These are phyloP conservation scores for Microctonus hyperodae DNA, from an alignment of 2,888 invertebrate genomes.

Conservation along the genomic window DNA sequence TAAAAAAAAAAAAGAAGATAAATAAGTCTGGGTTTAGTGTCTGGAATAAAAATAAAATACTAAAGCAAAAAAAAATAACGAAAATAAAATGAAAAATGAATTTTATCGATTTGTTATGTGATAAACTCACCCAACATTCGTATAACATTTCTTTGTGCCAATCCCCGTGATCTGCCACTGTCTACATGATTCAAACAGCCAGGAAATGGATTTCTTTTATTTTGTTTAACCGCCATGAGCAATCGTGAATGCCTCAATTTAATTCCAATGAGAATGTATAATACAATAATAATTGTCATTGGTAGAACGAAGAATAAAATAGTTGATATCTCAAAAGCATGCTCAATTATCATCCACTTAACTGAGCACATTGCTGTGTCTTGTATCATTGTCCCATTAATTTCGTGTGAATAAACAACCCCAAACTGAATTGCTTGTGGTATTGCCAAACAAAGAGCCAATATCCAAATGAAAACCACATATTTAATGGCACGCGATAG, in stretches of 20 bases:
- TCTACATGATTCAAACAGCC: slow-evolving; percentile 67
- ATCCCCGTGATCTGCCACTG: slow-evolving; percentile 54
- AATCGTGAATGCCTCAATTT: slow-evolving; percentile 71
- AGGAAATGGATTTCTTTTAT: slow-evolving; percentile 66
- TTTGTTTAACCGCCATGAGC: slow-evolving; percentile 64
- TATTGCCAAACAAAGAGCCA: slow-evolving; percentile 76
- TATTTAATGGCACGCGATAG: slow-evolving; percentile 82
- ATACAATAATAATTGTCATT: slow-evolving; percentile 84
- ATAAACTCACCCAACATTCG: slow-evolving; percentile 78
- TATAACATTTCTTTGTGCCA: slow-evolving; percentile 72
- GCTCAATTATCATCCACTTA: slow-evolving; percentile 68
- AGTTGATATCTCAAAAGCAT: slow-evolving; percentile 81
- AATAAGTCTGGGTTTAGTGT: background rate
- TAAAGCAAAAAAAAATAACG: background rate
- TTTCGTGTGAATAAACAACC: slow-evolving; percentile 66
- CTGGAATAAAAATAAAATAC: background rate
- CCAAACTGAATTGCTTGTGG: slow-evolving; percentile 85
- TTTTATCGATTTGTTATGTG: background rate
- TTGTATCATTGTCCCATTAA: slow-evolving; percentile 58
- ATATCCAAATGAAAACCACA: slow-evolving; percentile 76
- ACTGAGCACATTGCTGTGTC: slow-evolving; percentile 70
- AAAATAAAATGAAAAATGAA: background rate
- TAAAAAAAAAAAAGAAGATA: background rate
- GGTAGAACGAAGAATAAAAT: slow-evolving; percentile 86
- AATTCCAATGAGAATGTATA: slow-evolving; percentile 80